Base-by-base conservation (phyloP, 2,888 invertebrate genomes). In the Cheilosia pagana region DNA sequence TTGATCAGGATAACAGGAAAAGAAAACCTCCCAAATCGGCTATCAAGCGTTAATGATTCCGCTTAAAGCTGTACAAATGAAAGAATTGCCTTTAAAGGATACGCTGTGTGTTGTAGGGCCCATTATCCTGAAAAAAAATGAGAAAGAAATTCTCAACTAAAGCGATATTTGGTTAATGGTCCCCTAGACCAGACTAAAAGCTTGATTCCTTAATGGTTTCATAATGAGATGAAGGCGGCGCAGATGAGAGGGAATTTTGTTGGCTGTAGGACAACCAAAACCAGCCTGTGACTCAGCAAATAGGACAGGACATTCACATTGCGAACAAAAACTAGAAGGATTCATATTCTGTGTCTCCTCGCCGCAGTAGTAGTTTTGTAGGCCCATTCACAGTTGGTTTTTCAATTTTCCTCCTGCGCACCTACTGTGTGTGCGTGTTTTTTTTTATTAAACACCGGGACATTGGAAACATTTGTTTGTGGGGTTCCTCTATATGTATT, bases 41-140 rank as follows among this genome's bases (percentile, higher is more conserved):
- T 62, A 72, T 72, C 62, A 72, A 53, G 60, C 72, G 71, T 60
- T 71, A 52, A 71, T 71, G 50, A 71, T 50, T 52, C 50, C 55
- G 55, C 41, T 45, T 50, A 50, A 50, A 50, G 50, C 63, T 50
- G 21, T 50, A 31, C 23, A 60, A 28, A 60, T 41, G 39, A 52
- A 71, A 25, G 39, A 43, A 31, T 53, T 48, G 28, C 68, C 14
- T 28, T 55, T 28, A 28, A 68, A 19, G 28, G 35, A 16, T 65
- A 14, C 3, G 4, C 12, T 19, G 14, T 52, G 12, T 52, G 31
- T 19, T n/a, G n/a, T n/a, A 39, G 39, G 16, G 19, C 21, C 35
- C 65, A 50, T 67, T 67, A 53, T 53, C 25, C 41, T 19, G n/a
- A 3, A 1, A 16, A 16, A 12, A 35, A 53, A 28, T 16, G 39